Base-by-base conservation (phyloP, 1,140 invertebrate genomes). In the Dysdera silvatica region DNA sequence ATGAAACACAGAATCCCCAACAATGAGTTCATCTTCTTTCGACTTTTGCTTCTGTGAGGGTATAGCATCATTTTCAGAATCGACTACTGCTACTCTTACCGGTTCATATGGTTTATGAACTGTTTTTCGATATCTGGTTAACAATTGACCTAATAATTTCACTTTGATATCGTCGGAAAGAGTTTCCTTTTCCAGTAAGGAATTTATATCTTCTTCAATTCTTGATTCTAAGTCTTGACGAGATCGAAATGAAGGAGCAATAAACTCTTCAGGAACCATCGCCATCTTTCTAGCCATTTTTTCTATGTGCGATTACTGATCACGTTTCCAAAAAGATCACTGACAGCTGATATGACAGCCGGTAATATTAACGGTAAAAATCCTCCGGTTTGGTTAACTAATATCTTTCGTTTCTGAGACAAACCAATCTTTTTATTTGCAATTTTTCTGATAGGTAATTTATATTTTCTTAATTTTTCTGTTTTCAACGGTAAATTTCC, bases 391-490 rank as follows among this genome's bases (percentile, higher is more conserved):
- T 59, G 43, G n/a, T 49, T 59, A 20, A 37, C 4, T 7, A 23
- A 28, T 2, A n/a, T 45, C 32, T 37, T 59, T 10, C 51, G 48
- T 8, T 18, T 47, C 4, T 2, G 23, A 37, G 3, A 32, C 28
- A 52, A 32, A 20, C 49, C 35, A 14, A 4, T 49, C 29, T 7
- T 8, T 32, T 52, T 32, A 8, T 33, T 52, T 4, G 31, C 12
- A 12, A 33, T 16, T 47, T 48, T 32, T 43, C 58, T 40, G 26
- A 61, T 48, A 4, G 26, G 18, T 0, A 12, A 26, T 47, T 61
- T 53, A 24, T 52, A 61, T 61, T 61, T 61, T n/a, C 29, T 31
- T 26, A 61, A n/a, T 45, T 61, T 52, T 41, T 53, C 24, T 8
- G 33, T 18, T n/a, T 45, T 24, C 14, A 53, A n/a, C 0, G 58